A percentile compares a stretch with the other conserved stretches of the same genome.
phyloP scores from a whole-genome alignment of 2,797 vertebrate genomes.

The Steatocranus sp. region DNA sequence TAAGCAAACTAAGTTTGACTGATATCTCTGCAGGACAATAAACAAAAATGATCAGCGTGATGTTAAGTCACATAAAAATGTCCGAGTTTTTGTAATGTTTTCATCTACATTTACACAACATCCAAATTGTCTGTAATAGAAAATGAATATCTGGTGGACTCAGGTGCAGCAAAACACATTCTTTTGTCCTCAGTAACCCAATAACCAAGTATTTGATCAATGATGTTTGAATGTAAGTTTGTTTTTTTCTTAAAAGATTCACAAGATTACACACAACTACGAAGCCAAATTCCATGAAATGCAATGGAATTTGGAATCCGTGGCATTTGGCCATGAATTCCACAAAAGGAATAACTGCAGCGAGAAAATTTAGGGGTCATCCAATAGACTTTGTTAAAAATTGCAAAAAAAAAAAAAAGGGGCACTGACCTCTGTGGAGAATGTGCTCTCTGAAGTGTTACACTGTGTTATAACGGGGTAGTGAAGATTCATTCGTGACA shows the following conservation, averaged over 20 bases:
- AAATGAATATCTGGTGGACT: background rate
- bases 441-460: background rate
- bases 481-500: background rate
- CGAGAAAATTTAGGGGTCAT: fast-evolving
- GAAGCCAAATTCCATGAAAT: background rate
- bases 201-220: background rate
- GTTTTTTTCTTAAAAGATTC: fast-evolving
- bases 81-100: background rate
- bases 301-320: background rate
- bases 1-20: background rate
- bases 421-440: fast-evolving
- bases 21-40: fast-evolving
- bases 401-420: background rate
- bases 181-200: fast-evolving
- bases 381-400: fast-evolving
- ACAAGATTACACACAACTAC: background rate
- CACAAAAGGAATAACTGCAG: fast-evolving
- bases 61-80: background rate
- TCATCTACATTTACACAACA: background rate
- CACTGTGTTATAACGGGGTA: background rate
- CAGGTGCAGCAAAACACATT: background rate
- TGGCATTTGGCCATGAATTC: background rate
- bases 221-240: background rate
- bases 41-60: background rate
- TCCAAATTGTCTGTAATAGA: background rate